Evolutionary conservation across 2,113 vertebrate genomes (phyloP).

Genomic region (Chloebia gouldiae): DNA sequence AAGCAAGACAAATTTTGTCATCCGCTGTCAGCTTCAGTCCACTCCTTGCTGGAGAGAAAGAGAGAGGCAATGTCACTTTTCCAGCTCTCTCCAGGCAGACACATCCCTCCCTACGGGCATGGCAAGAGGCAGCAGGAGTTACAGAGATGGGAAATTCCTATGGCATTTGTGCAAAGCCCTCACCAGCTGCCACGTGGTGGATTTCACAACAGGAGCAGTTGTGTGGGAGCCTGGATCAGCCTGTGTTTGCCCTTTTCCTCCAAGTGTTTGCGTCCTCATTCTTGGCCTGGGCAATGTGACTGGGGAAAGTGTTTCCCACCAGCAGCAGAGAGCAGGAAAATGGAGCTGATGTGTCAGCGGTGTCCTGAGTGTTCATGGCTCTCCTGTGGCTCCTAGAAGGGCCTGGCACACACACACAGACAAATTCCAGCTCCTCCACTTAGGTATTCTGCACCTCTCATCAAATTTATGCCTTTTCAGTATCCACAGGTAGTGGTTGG

Average conservation of each 20-base stretch:
- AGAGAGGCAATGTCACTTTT: not conserved
- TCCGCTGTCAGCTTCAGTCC: not conserved
- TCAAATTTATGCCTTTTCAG: not conserved
- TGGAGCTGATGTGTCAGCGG: not conserved
- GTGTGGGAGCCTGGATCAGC: not conserved
- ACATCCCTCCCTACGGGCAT: rapidly evolving
- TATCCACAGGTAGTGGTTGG: not conserved
- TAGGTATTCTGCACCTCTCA: not conserved
- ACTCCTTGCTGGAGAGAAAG: not conserved
- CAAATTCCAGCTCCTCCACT: not conserved
- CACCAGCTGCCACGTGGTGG: not conserved
- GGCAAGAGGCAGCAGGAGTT: not conserved
- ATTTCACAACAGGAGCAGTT: not conserved
- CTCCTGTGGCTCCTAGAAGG: not conserved
- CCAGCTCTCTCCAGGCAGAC: not conserved
- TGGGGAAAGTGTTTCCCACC: not conserved
- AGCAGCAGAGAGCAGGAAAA: not conserved
- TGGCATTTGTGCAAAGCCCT: not conserved
- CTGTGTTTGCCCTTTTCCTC: not conserved
- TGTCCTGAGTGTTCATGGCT: not conserved
- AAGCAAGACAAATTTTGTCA: not conserved
- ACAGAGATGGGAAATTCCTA: not conserved
- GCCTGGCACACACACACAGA: not conserved
- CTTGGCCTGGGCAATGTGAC: not conserved
- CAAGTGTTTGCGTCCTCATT: not conserved